Evolutionary conservation across 2,888 invertebrate genomes (phyloP), one percentile per base, ranked within the genome.

Genomic region (Crioceris asparagi): DNA sequence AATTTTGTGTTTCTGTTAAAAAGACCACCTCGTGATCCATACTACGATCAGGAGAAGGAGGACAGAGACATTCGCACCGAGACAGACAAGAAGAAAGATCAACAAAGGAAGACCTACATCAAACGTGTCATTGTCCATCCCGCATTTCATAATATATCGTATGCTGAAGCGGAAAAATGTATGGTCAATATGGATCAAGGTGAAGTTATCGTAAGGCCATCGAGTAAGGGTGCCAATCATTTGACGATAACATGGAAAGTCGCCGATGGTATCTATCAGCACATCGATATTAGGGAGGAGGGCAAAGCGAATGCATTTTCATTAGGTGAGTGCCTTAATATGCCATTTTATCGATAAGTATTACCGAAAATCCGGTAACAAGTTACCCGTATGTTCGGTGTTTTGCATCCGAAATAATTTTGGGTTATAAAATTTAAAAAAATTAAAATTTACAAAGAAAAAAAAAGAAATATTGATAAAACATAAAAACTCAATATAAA

Each of bases 161-260:
- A 81, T 61, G 79, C 80, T 1, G 92, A 94, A 57, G 91, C 93
- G 0, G 90, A 93, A 56, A 87, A 86, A 54, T 68, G 92, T 37
- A 83, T 99, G 81, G 78, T 77, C 32, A 76, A 75, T 36, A 84
- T 94, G 83, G 94, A 93, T 46, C 94, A 92, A 65, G 97, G 98
- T 2, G 98, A 98, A 58, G 92, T 90, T 10, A 84, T 98, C 17
- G 79, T 99, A 12, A 70, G 98, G 41, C 98, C 98, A 0, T 96
- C 96, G 35, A 94, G 94, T 61, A 96, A 97, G 49, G 94, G 54
- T 10, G 77, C 83, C 1, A 91, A 97, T 62, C 94, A 94, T 64
- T 67, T 99, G 45, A 97, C 97, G 0, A 91, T 94, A 2, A 97
- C 97, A 0, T 99, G 98, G 98, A 99, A 99, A 65, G 93, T 98